Conservation (phyloP, 2,888 invertebrate species). For the Amiota minor region DNA sequence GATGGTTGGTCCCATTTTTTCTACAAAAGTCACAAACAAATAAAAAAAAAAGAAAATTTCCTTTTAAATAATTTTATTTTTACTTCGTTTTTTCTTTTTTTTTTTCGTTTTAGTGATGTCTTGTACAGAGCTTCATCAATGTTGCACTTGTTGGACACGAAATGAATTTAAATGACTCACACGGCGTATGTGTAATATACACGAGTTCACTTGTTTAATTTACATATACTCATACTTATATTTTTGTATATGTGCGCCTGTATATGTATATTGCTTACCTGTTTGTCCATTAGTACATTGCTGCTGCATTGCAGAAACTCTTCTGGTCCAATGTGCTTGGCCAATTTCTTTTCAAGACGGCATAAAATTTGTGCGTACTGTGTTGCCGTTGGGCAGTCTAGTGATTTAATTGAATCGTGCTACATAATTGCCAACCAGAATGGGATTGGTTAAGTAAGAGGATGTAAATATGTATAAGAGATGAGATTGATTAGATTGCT, state of each 20-base stretch:
- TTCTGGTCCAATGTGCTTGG: slow-evolving; percentile 73
- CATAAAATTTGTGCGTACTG: slow-evolving; percentile 73
- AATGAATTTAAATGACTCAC: slow-evolving; percentile 19
- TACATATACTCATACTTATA: neutral
- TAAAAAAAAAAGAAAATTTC: neutral
- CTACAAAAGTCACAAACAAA: slow-evolving; percentile 37
- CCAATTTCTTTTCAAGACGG: slow-evolving; percentile 72
- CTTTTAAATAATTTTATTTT: neutral
- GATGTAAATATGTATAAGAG: no score
- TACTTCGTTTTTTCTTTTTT: neutral
- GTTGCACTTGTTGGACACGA: slow-evolving; percentile 5
- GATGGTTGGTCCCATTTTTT: slow-evolving; percentile 72
- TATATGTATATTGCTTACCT: slow-evolving; percentile 56
- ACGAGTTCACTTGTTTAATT: slow-evolving; percentile 10
- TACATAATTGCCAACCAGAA: slow-evolving; percentile 19
- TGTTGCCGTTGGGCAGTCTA: slow-evolving; percentile 70
- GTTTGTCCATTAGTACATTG: slow-evolving; percentile 71
- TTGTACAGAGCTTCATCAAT: slow-evolving; percentile 22
- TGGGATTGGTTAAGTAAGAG: neutral
- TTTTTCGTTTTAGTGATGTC: neutral
- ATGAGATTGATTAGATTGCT: slow-evolving; percentile 8
- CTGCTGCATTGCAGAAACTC: slow-evolving; percentile 73
- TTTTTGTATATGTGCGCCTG: neutral
- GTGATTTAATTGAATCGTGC: slow-evolving; percentile 52
- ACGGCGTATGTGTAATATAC: neutral